Base-by-base conservation (phyloP, 2,113 vertebrate species). In the Channa maculata region DNA sequence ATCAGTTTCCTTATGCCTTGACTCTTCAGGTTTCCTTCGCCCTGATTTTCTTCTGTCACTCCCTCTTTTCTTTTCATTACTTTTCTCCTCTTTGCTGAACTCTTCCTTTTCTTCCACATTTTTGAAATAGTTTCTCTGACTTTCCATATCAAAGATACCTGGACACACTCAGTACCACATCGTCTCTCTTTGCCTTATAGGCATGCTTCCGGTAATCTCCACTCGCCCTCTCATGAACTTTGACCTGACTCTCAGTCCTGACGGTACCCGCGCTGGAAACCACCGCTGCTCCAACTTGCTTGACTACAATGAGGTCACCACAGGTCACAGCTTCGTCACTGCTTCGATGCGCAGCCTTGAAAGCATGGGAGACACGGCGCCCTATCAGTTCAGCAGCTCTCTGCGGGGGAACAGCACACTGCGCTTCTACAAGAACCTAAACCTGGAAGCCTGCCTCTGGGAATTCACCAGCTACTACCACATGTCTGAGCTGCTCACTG, bases 221-320 rank as follows among this genome's bases (percentile, higher is more conserved):
- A 98, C 97, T 1, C 95, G 95, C 8, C 93, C 96, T 11, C 95
- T 99, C 63, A 96, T 93, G 83, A 98, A 97, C 92, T 97, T 98
- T 49, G 96, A 99, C 62, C 92, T 98, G 82, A 97, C 96, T 0
- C 95, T 99, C 34, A 98, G 97, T 73, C 96, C 95, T 0, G 97
- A 98, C 12, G 97, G 97, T 44, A 96, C 95, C 0, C 95, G 97
- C 5, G 95, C 95, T 8, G 97, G 96, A 39, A 96, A 96, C 91
- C 97, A 98, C 86, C 96, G 94, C 70, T 99, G 97, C 89, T 99
- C 97, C 79, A 99, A 98, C 89, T 83, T 99, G 61, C 83, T 98
- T 49, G 96, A 98, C 86, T 94, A 94, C 72, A 90, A 89, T 0
- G 97, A 98, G 94, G 95, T 98, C 52, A 95, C 90, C 86, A 98